These are phyloP conservation scores for Nomada goodeniana DNA, from an alignment of 2,888 invertebrate genomes.

Conservation along the genomic window DNA sequence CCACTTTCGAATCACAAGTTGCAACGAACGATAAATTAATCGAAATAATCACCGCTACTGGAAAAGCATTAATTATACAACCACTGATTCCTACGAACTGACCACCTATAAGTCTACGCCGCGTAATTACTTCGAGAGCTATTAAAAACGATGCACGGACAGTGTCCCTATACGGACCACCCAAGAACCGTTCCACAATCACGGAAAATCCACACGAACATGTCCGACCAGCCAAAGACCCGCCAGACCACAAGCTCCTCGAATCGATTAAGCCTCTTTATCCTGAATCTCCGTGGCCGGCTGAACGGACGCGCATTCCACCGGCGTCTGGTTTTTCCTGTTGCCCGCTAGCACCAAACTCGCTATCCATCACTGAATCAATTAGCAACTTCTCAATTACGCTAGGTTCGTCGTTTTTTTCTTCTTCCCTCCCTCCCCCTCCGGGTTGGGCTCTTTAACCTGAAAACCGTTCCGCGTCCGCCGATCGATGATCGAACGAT, in stretches of 20 bases:
- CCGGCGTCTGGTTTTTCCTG: conserved; percentile 26
- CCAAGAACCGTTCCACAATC: background rate
- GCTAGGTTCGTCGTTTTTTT: conserved; percentile 23
- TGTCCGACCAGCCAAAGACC: background rate
- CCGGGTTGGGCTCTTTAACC: conserved; percentile 22
- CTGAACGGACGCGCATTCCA: conserved; percentile 32
- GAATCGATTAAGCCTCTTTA: conserved; percentile 58
- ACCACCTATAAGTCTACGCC: too few relatives aligned
- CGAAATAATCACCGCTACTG: too few relatives aligned
- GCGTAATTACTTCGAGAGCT: too few relatives aligned
- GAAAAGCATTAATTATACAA: too few relatives aligned
- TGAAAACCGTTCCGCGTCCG: conserved; percentile 38
- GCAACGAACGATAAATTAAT: too few relatives aligned
- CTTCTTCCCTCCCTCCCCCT: background rate
- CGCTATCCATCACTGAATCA: conserved; percentile 71
- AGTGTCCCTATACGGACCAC: background rate
- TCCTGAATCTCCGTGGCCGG: conserved; percentile 33
- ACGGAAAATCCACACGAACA: conserved; percentile 4
- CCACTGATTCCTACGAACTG: too few relatives aligned
- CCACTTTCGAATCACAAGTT: too few relatives aligned
- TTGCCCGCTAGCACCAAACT: conserved; percentile 44
- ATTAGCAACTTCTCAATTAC: conserved; percentile 71
- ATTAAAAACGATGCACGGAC: background rate
- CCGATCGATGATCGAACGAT: conserved; percentile 73
- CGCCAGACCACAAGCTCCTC: conserved; percentile 21